Percentiles rank a stretch among this genome's conserved stretches.
Evolutionary conservation across 2,113 vertebrate genomes (phyloP).

Genomic region (Clupea harengus): DNA sequence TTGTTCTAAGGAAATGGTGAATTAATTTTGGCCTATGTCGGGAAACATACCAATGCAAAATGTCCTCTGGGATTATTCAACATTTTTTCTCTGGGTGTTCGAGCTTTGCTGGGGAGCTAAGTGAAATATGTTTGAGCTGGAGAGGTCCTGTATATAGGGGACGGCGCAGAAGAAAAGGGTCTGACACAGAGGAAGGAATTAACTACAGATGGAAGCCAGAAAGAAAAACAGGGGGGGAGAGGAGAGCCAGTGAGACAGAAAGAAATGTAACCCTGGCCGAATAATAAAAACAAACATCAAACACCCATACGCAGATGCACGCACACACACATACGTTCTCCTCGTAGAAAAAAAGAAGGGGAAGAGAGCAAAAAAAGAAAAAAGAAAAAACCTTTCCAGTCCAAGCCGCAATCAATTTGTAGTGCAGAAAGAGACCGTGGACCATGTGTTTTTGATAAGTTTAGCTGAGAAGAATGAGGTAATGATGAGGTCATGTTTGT

Average conservation of each 20-base stretch:
- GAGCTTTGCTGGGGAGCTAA: background rate
- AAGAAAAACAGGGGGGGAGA: background rate
- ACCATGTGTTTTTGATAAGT: slow-evolving; percentile 73
- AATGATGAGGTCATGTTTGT: slow-evolving; percentile 72
- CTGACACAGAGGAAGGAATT: slow-evolving; percentile 37
- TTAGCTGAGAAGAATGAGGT: slow-evolving; percentile 67
- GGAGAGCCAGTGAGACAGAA: slow-evolving; percentile 40
- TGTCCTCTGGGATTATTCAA: background rate
- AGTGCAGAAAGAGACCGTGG: slow-evolving; percentile 14
- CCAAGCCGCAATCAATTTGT: slow-evolving; percentile 53
- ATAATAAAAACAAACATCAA: slow-evolving; percentile 56
- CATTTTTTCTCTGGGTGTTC: background rate
- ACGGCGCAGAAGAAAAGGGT: background rate
- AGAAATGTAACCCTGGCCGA: slow-evolving; percentile 43
- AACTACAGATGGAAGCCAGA: slow-evolving; percentile 44
- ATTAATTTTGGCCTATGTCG: background rate
- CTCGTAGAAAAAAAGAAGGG: slow-evolving; percentile 49
- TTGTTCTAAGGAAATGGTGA: background rate
- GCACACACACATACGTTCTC: slow-evolving; percentile 27
- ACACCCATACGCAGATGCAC: background rate
- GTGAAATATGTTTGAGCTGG: background rate
- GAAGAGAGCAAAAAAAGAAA: slow-evolving; percentile 30
- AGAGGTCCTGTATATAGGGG: background rate
- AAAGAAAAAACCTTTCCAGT: slow-evolving; percentile 43
- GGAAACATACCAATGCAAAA: background rate